These are phyloP conservation scores for Yponomeuta malinellus DNA, from an alignment of 2,888 invertebrate species.

Conservation along the genomic window DNA sequence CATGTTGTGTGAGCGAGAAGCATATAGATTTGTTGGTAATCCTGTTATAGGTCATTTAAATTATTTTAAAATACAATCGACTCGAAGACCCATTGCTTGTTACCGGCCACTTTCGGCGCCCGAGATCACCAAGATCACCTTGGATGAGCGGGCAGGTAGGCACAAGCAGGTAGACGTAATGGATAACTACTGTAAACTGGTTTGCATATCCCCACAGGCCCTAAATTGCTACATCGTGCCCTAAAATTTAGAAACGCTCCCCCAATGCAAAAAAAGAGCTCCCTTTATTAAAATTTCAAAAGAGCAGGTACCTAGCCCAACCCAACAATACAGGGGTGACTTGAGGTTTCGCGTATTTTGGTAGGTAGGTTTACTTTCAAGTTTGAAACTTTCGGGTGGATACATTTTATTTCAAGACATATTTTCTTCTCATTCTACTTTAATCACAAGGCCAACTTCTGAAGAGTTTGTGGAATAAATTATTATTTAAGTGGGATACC, in stretches of 20 bases:
- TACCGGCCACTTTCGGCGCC: slow-evolving; percentile 45
- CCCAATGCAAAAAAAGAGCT: slow-evolving; percentile 21
- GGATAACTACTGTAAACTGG: slow-evolving; percentile 56
- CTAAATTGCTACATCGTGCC: slow-evolving; percentile 10
- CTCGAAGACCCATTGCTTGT: slow-evolving; percentile 36
- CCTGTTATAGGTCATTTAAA: background rate
- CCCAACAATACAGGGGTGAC: background rate
- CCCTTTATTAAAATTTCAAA: slow-evolving; percentile 37
- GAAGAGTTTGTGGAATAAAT: no score
- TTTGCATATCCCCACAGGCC: slow-evolving; percentile 44
- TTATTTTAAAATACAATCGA: background rate
- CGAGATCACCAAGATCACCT: background rate
- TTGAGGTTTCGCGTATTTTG: background rate
- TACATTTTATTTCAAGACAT: background rate
- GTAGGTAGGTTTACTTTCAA: background rate
- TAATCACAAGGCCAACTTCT: no score
- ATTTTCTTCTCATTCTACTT: background rate
- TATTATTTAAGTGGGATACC: no score
- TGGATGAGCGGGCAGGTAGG: background rate
- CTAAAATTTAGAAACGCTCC: slow-evolving; percentile 12
- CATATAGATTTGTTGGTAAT: no score
- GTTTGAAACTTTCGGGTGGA: background rate
- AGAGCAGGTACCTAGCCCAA: slow-evolving; percentile 20
- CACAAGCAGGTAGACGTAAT: background rate
- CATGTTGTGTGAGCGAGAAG: no score